Base-by-base conservation (phyloP, 2,888 invertebrate genomes). In the Drosophila subquinaria region DNA sequence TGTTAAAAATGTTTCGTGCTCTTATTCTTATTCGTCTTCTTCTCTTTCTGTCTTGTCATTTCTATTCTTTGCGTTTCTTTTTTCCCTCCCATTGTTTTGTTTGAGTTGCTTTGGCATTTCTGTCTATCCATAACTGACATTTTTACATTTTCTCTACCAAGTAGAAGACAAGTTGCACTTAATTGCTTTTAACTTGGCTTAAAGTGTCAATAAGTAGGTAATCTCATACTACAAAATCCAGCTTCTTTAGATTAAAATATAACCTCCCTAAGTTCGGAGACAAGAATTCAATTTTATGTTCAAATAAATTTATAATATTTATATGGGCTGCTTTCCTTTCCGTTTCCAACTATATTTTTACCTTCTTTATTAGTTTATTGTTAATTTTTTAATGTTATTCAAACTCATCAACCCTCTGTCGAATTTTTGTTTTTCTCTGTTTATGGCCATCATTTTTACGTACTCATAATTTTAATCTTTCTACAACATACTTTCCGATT, bases 1-100 rank as follows among this genome's bases (percentile, higher is more conserved):
- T 81, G 67, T 52, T 73, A 52, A 69, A 65, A 76, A 72, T 73
- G 70, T 61, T 59, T 11, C 42, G 23, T 45, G 45, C 36, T 50
- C 23, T 56, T 51, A n/a, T 65, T 51, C 36, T 20, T 17, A n/a
- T 11, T 27, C 9, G 20, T 17, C 4, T 52, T 51, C 42, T 47
- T 56, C 6, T 47, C 33, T 17, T 47, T 48, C 38, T 48, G 36
- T 0, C 27, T 48, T 47, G 48, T 38, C 20, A 35, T 56, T 50
- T 36, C 10, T 30, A 23, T 23, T 33, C 27, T 33, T 42, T 45
- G 40, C 8, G 13, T 51, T 20, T 47, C 20, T 9, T 11, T 50
- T 35, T 42, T 35, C 20, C 11, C 20, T 20, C 20, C 27, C 27
- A 27, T 36, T 36, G 45, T 35, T 11, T 47, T 43, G 36, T 33